Percentiles rank a stretch among this genome's conserved stretches.
phyloP scores from a whole-genome alignment of 2,113 vertebrate species.

The Peromyscus californicus region DNA sequence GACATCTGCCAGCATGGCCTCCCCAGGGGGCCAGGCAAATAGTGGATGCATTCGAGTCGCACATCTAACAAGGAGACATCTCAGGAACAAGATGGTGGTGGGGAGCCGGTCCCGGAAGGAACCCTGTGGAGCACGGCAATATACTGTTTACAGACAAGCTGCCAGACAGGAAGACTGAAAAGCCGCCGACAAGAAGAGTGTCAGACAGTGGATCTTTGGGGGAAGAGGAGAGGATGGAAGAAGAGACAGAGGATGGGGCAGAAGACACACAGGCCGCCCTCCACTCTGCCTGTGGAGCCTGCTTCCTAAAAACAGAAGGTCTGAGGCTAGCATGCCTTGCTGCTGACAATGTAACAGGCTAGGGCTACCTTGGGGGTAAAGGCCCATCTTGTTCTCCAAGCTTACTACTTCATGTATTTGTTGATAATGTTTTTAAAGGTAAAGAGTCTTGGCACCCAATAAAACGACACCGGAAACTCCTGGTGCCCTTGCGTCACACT shows the following conservation, averaged over 20 bases:
- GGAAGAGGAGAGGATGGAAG: rapidly evolving
- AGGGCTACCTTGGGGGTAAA: no score
- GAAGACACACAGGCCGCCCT: no score
- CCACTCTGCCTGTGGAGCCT: neutral
- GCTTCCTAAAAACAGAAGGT: neutral
- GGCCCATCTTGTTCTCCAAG: neutral
- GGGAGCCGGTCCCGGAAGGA: neutral
- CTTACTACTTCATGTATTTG: neutral
- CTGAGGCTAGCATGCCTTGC: neutral
- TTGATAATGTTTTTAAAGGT: neutral
- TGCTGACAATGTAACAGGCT: rapidly evolving
- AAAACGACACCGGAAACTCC: neutral
- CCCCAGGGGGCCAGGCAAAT: neutral
- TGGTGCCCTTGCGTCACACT: rapidly evolving
- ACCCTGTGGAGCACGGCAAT: neutral
- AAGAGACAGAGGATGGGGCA: rapidly evolving
- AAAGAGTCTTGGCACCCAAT: neutral
- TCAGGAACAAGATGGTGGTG: neutral
- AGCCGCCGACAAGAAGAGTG: rapidly evolving
- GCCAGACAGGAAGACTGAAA: neutral
- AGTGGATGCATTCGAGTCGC: neutral
- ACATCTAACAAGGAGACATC: rapidly evolving
- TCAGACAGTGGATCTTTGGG: neutral
- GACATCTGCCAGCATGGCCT: neutral
- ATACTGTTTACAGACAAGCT: rapidly evolving